Conservation (phyloP, 1,140 invertebrate species). For the Micrasema longulum region DNA sequence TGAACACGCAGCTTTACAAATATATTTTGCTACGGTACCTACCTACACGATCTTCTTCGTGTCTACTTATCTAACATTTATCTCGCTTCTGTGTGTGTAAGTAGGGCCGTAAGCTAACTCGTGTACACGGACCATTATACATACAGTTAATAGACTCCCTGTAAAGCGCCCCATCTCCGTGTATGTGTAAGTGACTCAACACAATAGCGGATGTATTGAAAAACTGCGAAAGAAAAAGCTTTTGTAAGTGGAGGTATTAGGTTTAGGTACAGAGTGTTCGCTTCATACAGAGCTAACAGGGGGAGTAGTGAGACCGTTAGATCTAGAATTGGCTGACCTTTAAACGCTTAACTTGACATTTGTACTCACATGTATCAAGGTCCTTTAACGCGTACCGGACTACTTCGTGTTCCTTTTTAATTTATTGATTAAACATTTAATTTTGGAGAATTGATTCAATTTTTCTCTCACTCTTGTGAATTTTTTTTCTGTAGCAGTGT, state of each 20-base stretch:
- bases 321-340: conserved; percentile 5
- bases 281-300: not conserved
- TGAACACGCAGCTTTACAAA: conserved; percentile 31
- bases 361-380: not conserved
- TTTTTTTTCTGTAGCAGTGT: too few species aligned
- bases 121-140: conserved; percentile 31
- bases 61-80: conserved; percentile 31
- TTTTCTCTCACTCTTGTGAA: too few species aligned
- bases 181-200: conserved; percentile 15
- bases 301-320: conserved; percentile 1
- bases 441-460: too few species aligned
- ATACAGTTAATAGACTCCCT: conserved; percentile 32
- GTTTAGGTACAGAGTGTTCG: not conserved
- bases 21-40: conserved; percentile 19
- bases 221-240: conserved; percentile 38
- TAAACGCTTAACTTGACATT: conserved; percentile 20
- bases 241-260: conserved; percentile 23
- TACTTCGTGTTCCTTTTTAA: too few species aligned
- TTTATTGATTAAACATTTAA: too few species aligned
- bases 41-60: conserved; percentile 16
- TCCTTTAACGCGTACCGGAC: too few species aligned
- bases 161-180: not conserved
- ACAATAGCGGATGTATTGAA: conserved; percentile 35
- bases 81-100: conserved; percentile 25
- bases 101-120: conserved; percentile 34